Evolutionary conservation across 2,797 vertebrate species (phyloP).

Genomic region (Threskiornis aethiopicus): DNA sequence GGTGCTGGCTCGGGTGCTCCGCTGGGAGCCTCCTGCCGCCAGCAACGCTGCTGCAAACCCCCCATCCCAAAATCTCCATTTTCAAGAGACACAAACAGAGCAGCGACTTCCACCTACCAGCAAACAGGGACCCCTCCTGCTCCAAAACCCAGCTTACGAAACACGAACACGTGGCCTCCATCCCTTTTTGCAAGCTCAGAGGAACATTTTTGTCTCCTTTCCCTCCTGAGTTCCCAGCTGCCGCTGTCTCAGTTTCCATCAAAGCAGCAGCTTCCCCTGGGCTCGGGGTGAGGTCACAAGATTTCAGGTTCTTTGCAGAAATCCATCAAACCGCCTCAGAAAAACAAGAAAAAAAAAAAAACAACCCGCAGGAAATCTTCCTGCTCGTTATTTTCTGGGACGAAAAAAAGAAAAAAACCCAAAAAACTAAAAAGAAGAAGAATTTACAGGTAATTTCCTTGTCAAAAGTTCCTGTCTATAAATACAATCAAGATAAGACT

Average conservation of each 20-base stretch:
- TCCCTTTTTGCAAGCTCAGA: background rate
- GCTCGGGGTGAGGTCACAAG: background rate
- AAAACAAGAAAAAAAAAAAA: background rate
- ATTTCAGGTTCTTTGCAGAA: constrained; percentile 7
- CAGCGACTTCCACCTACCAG: background rate
- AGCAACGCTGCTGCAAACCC: background rate
- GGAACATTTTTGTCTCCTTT: background rate
- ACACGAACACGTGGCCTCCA: background rate
- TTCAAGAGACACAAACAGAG: background rate
- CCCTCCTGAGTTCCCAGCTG: background rate
- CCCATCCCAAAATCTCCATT: background rate
- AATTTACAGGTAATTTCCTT: constrained; percentile 71
- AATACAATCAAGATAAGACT: constrained; percentile 66
- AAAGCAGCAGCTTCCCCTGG: background rate
- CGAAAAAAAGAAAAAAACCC: background rate
- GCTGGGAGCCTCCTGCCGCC: background rate
- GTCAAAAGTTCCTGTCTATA: constrained; percentile 70
- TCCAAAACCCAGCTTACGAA: background rate
- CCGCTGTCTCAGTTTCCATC: background rate
- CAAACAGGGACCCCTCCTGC: background rate
- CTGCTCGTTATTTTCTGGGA: background rate
- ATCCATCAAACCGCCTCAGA: background rate
- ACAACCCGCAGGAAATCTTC: constrained; percentile 5
- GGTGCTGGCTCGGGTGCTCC: background rate
- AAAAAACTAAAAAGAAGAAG: background rate